These are phyloP conservation scores for Corythornis madagascariensis DNA, from an alignment of 2,113 vertebrate species.

Conservation along the genomic window DNA sequence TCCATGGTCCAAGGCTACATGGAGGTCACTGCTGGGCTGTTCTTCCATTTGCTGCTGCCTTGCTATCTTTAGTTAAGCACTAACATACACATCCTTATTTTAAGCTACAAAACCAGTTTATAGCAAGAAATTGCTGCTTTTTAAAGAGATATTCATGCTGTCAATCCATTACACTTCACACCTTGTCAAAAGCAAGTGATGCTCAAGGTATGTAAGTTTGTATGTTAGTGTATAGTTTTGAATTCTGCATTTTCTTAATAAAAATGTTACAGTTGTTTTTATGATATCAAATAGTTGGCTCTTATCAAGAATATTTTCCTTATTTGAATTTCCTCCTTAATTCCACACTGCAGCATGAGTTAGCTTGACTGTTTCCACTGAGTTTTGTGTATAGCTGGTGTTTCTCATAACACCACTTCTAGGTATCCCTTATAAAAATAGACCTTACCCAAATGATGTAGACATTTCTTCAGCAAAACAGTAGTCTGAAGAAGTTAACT, in stretches of 20 bases:
- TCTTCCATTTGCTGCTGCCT: background rate
- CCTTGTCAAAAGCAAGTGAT: conserved; percentile 23
- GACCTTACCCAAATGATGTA: background rate
- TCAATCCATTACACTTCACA: background rate
- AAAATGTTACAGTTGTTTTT: background rate
- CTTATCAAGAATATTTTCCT: background rate
- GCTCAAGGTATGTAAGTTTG: background rate
- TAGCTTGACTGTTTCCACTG: background rate
- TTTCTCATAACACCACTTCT: background rate
- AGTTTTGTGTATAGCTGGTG: background rate
- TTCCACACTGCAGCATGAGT: background rate
- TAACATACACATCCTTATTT: background rate
- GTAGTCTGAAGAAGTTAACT: background rate
- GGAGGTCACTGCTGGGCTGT: conserved; percentile 20
- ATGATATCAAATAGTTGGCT: background rate
- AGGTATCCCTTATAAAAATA: background rate
- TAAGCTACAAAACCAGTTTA: background rate
- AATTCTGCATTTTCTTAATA: background rate
- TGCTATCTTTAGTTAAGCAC: background rate
- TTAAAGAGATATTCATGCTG: background rate
- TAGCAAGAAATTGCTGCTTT: background rate
- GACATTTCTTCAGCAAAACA: background rate
- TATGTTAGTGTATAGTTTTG: background rate
- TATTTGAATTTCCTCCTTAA: background rate
- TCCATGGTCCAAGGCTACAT: conserved; percentile 8